Evolutionary conservation across 1,140 invertebrate genomes (phyloP), one percentile per base, ranked within the genome.

Genomic region (Ooceraea biroi): DNA sequence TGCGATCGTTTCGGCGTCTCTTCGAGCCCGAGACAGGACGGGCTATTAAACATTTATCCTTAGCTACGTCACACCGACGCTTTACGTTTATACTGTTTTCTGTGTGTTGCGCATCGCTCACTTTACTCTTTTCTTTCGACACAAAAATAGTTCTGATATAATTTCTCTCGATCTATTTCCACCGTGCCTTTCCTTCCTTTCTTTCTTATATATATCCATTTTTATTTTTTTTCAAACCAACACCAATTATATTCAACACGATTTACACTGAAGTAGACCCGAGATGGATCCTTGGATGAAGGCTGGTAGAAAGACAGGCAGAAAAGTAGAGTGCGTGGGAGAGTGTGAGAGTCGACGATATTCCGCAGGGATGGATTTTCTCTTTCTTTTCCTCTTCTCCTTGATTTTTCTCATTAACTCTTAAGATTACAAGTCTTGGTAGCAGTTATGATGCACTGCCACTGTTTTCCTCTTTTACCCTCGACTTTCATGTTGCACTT

Each of bases 101-200:
- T 41, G 36, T 46, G 12, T 77, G 58, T 61, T 84, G 87, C 36
- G 36, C 25, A 48, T 55, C 52, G 46, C 41, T 78, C 58, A 50
- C 27, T 36, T 50, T 61, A 46, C 36, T 66, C 27, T 36, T 84
- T 17, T 65, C 68, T 68, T 61, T 90, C 17, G 73, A 88, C 89
- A 91, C 85, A 91, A 91, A 91, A 91, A 91, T 91, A 91, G 83
- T 90, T 91, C 69, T 87, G 74, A 85, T 86, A 84, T 86, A 36
- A 85, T 87, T 77, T 86, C 11, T 61, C 46, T 76, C 63, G 22
- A 48, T 65, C n/a, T 41, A 74, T 19, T 77, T 55, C 71, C 22
- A 48, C 48, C 14, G 44, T 57, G 41, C 14, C 25, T 52, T 82
- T 60, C 61, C 41, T 65, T 12, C n/a, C 10, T 25, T 25, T 69